phyloP scores from a whole-genome alignment of 2,797 vertebrate species.

The Pempheris klunzingeri region DNA sequence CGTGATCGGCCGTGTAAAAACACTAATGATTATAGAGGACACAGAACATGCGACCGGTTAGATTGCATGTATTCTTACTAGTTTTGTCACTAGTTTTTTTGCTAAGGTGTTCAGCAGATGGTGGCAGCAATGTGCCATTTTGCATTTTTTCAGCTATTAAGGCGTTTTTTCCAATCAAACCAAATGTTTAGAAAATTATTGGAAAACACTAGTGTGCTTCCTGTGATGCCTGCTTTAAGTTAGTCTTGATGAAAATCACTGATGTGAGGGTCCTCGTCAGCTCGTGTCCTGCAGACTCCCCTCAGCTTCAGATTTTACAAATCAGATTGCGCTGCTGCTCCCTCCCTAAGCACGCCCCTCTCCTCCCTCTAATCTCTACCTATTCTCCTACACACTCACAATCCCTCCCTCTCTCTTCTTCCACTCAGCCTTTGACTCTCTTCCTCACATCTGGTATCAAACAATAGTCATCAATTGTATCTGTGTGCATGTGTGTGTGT shows the following conservation, averaged over 20 bases:
- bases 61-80: background rate
- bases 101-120: conserved; percentile 24
- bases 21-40: background rate
- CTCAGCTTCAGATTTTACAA: background rate
- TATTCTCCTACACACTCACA: conserved; percentile 5
- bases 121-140: conserved; percentile 26
- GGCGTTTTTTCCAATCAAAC: background rate
- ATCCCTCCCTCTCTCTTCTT: background rate
- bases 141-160: conserved; percentile 9
- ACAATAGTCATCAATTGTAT: conserved; percentile 56
- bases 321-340: background rate
- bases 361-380: conserved; percentile 20
- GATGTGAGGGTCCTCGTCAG: background rate
- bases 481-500: conserved; percentile 4
- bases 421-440: conserved; percentile 18
- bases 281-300: background rate
- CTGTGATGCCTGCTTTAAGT: background rate
- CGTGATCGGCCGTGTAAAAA: background rate
- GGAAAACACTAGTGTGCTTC: background rate
- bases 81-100: background rate
- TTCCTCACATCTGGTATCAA: conserved; percentile 53
- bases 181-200: background rate
- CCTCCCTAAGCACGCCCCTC: background rate
- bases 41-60: background rate
- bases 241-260: background rate